Evolutionary conservation across 1,140 invertebrate species (phyloP).

Genomic region (Drosophila bipectinata): DNA sequence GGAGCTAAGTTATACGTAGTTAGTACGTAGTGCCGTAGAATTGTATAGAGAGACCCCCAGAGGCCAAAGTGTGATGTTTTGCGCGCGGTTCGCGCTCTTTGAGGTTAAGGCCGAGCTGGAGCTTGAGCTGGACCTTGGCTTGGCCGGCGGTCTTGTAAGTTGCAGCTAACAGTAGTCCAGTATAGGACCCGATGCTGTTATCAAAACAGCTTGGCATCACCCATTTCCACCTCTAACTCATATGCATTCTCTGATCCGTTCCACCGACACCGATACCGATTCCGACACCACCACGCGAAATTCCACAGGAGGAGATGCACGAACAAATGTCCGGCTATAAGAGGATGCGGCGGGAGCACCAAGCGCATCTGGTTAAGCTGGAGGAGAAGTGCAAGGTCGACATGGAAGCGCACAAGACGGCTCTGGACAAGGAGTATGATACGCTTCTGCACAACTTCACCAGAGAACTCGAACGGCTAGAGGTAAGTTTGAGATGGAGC

Average conservation of each 20-base stretch:
- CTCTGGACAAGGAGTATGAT: constrained; percentile 98
- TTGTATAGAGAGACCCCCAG: constrained; percentile 1
- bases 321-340: constrained; percentile 99
- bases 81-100: constrained; percentile 22
- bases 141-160: constrained; percentile 28
- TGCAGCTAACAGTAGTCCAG: constrained; percentile 11
- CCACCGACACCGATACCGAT: constrained; percentile 9
- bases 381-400: constrained; percentile 98
- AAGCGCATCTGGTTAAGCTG: constrained; percentile 95
- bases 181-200: neutral
- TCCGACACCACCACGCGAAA: neutral
- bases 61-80: constrained; percentile 18
- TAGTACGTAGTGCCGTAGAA: constrained; percentile 3
- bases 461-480: constrained; percentile 95
- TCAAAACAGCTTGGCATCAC: neutral
- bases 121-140: constrained; percentile 14
- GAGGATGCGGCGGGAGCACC: constrained; percentile 98
- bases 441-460: constrained; percentile 94
- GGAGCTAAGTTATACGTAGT: constrained; percentile 1
- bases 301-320: constrained; percentile 95
- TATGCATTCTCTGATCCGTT: constrained; percentile 48
- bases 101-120: constrained; percentile 31
- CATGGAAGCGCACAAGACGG: constrained; percentile 97
- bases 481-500: constrained; percentile 84
- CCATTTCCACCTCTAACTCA: constrained; percentile 30